A percentile compares a stretch with the other conserved stretches of the same genome.
These are phyloP conservation scores for Cryptoleucopteryx plumbea DNA, from an alignment of 2,113 vertebrate species.

Conservation along the genomic window DNA sequence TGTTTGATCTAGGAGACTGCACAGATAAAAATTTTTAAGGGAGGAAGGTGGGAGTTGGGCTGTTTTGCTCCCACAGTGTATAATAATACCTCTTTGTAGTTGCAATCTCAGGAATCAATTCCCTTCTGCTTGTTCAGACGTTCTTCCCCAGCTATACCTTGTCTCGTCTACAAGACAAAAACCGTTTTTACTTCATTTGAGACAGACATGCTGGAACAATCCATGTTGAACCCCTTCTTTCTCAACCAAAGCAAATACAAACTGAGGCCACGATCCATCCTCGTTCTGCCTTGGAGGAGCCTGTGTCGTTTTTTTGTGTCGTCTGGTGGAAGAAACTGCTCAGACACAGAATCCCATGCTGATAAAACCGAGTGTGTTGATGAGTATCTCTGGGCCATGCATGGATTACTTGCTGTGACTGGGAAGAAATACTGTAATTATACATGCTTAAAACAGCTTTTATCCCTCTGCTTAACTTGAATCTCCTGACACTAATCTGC, in stretches of 20 bases:
- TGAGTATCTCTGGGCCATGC: neutral
- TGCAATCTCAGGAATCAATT: accelerated
- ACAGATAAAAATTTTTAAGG: neutral
- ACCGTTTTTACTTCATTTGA: neutral
- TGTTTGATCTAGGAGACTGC: neutral
- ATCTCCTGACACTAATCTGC: neutral
- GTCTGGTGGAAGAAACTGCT: neutral
- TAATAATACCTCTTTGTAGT: neutral
- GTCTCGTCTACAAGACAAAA: neutral
- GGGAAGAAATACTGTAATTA: neutral
- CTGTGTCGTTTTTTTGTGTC: neutral
- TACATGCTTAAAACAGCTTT: neutral
- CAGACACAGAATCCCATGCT: neutral
- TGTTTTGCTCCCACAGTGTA: neutral
- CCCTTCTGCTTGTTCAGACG: neutral
- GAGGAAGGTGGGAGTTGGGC: neutral
- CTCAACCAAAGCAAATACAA: neutral
- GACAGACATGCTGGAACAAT: neutral
- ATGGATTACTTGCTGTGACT: neutral
- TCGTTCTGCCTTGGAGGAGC: neutral
- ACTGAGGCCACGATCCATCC: neutral
- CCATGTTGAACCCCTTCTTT: neutral
- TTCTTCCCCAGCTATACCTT: neutral
- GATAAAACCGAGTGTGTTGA: neutral
- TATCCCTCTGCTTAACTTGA: neutral